Percentiles rank a stretch among this genome's conserved stretches.
phyloP scores from a whole-genome alignment of 1,140 invertebrate genomes.

The Lysiphlebus fabarum region DNA sequence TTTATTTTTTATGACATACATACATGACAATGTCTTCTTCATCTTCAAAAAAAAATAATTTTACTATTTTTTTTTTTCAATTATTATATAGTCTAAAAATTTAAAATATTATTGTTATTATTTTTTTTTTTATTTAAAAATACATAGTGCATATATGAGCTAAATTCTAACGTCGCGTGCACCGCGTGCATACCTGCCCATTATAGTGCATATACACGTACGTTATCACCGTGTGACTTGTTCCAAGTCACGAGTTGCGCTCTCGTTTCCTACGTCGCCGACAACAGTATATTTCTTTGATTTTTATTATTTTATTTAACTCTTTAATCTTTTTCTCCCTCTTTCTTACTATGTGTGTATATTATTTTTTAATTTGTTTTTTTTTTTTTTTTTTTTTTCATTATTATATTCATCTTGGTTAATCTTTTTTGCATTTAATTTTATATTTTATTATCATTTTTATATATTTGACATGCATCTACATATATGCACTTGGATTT shows the following conservation, averaged over 20 bases:
- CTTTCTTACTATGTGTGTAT: not conserved
- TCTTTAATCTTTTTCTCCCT: not conserved
- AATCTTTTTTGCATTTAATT: not conserved
- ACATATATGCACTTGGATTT: too few relatives aligned
- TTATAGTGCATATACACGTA: conserved; percentile 20
- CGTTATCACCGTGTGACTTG: conserved; percentile 27
- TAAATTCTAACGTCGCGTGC: conserved; percentile 23
- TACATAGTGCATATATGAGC: conserved; percentile 20
- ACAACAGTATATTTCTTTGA: conserved; percentile 2
- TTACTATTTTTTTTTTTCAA: too few relatives aligned
- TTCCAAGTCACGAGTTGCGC: conserved; percentile 25
- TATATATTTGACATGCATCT: too few relatives aligned
- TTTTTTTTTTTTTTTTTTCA: not conserved
- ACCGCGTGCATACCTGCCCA: conserved; percentile 25
- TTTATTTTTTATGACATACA: too few relatives aligned
- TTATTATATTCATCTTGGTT: not conserved
- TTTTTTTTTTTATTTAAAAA: conserved; percentile 19
- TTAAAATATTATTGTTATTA: too few relatives aligned
- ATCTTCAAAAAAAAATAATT: too few relatives aligned
- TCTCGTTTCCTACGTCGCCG: conserved; percentile 21
- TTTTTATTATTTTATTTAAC: not conserved
- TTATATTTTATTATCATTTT: not conserved
- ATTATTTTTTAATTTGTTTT: conserved; percentile 3
- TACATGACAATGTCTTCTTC: too few relatives aligned
- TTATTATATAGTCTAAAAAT: too few relatives aligned